Percentiles rank a stretch among this genome's conserved stretches.
phyloP scores from a whole-genome alignment of 2,888 invertebrate species.

The Drosophila falleni region DNA sequence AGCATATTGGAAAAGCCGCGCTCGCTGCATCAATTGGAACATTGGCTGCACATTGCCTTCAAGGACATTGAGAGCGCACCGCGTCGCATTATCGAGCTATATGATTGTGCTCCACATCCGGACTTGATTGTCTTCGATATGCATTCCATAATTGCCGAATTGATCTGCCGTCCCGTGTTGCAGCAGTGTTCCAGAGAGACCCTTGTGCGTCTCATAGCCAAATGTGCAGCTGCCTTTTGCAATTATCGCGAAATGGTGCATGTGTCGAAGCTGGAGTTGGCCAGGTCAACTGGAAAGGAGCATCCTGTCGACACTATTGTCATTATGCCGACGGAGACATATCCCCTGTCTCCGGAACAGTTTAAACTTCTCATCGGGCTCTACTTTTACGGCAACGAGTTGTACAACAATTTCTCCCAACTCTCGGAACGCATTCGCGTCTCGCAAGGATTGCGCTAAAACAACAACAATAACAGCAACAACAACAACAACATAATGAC shows the following conservation, averaged over 20 bases:
- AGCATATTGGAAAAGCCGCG: conserved; percentile 30
- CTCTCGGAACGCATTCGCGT: conserved; percentile 34
- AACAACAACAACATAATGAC: neutral
- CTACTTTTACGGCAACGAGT: conserved; percentile 66
- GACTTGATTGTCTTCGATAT: conserved; percentile 72
- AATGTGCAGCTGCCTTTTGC: conserved; percentile 63
- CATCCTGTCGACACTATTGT: conserved; percentile 52
- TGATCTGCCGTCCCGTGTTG: conserved; percentile 52
- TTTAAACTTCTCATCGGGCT: conserved; percentile 70
- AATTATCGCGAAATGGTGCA: conserved; percentile 47
- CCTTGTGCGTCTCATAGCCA: conserved; percentile 63
- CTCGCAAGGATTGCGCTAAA: conserved; percentile 27
- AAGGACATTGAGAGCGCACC: conserved; percentile 65
- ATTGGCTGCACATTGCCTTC: conserved; percentile 34
- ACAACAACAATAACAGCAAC: neutral
- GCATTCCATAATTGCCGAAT: conserved; percentile 50
- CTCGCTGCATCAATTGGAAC: conserved; percentile 27
- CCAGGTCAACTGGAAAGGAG: neutral
- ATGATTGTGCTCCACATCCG: conserved; percentile 55
- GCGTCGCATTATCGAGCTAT: conserved; percentile 57
- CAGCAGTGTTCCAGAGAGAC: conserved; percentile 48
- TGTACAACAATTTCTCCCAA: conserved; percentile 47
- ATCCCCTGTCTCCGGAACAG: conserved; percentile 60
- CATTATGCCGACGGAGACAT: conserved; percentile 54
- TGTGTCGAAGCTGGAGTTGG: conserved; percentile 14